Percentiles rank a stretch among this genome's conserved stretches.
phyloP scores from a whole-genome alignment of 2,797 vertebrate species.

The Alcedo atthis region DNA sequence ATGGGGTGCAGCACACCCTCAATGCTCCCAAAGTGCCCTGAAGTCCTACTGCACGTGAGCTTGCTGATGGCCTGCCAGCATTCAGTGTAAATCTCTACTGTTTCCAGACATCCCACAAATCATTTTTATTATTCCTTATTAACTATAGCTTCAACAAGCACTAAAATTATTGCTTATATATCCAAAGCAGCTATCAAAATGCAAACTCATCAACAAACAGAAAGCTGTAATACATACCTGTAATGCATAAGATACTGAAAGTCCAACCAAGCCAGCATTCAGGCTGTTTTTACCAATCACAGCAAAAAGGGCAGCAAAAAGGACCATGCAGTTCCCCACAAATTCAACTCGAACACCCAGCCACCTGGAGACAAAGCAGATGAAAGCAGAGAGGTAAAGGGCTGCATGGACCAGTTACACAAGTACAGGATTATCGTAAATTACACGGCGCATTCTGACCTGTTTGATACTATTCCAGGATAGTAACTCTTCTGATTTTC shows the following conservation, averaged over 20 bases:
- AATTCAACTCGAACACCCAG: slow-evolving; percentile 92
- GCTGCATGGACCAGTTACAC: not conserved
- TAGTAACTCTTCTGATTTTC: slow-evolving; percentile 93
- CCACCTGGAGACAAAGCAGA: slow-evolving; percentile 83
- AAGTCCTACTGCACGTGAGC: not conserved
- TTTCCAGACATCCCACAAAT: not conserved
- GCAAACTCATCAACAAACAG: not conserved
- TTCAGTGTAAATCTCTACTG: not conserved
- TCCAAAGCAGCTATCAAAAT: not conserved
- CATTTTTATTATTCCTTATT: not conserved
- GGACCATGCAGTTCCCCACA: slow-evolving; percentile 92
- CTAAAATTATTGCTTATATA: not conserved
- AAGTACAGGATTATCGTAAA: not conserved
- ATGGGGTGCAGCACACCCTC: not conserved
- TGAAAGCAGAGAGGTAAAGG: not conserved
- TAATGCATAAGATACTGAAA: slow-evolving; percentile 93
- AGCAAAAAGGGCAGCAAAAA: slow-evolving; percentile 93
- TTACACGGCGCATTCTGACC: slow-evolving; percentile 76
- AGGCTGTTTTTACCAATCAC: slow-evolving; percentile 86
- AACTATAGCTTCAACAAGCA: not conserved
- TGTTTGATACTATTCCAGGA: slow-evolving; percentile 90
- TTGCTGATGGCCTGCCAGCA: not conserved
- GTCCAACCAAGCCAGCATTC: slow-evolving; percentile 89
- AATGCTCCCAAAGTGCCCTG: not conserved
- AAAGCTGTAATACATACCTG: slow-evolving; percentile 80